Evolutionary conservation across 2,888 invertebrate species (phyloP), one percentile per base, ranked within the genome.

Genomic region (Osmoderma eremita): DNA sequence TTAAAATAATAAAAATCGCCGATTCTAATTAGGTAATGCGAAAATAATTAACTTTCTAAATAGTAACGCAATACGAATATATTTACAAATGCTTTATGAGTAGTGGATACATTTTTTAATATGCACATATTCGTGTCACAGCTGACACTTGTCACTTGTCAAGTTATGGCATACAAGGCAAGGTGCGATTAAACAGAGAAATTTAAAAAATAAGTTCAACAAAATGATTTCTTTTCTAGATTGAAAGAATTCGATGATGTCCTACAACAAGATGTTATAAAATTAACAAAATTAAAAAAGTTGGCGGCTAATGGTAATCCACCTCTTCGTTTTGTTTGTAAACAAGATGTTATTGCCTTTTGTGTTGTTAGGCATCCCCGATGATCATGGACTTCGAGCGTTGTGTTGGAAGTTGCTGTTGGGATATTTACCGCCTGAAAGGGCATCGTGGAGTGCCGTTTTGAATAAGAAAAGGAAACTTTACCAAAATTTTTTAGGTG

Each of bases 351-450:
- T n/a, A n/a, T n/a, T n/a, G n/a, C n/a, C n/a, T n/a, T n/a, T n/a
- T n/a, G n/a, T 66, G 63, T 50, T 49, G 48, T 51, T 75, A 95
- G 95, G 96, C 62, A 90, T 96, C 75, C 95, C 96, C 0, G 95
- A 95, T 79, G 94, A 93, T 74, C 90, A 90, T 73, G 93, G 94
- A 0, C 84, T 91, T 68, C 86, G 97, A 62, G 88, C 96, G 0
- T 79, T 93, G 42, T 93, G 94, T 74, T 97, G 97, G 97, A 93
- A 92, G 83, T 83, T 97, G 17, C 83, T 97, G 56, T 84, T 97
- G 38, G 91, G 94, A 77, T 97, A 97, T 79, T 84, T 97, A 70
- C 94, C 94, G 0, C 82, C 87, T 4, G 87, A 90, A 53, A 89
- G 86, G 75, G 82, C 82, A 50, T 86, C 86, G 67, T 93, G 95